A percentile compares a stretch with the other conserved stretches of the same genome.
phyloP scores from a whole-genome alignment of 37 sponge, comb jelly and placozoan genomes.

The Beroe forskalii region DNA sequence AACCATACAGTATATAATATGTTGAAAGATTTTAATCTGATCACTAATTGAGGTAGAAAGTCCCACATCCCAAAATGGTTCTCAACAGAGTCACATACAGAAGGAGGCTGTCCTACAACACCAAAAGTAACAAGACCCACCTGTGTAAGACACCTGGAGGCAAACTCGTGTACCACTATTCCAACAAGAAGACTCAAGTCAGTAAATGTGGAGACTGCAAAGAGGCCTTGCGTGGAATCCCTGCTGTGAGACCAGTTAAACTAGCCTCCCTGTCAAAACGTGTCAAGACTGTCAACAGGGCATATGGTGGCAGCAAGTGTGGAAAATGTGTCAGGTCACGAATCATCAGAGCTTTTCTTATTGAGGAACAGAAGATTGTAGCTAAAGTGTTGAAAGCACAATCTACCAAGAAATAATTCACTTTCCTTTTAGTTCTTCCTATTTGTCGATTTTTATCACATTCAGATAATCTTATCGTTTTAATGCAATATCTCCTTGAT shows the following conservation, averaged over 20 bases:
- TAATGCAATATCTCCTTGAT: too few relatives aligned
- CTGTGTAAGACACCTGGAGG: slow-evolving; percentile 86
- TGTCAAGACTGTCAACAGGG: slow-evolving; percentile 80
- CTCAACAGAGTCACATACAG: slow-evolving; percentile 77
- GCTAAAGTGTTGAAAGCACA: slow-evolving; percentile 74
- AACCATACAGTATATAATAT: too few relatives aligned
- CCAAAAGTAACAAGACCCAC: slow-evolving; percentile 77
- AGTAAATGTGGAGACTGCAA: slow-evolving; percentile 81
- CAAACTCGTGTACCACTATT: slow-evolving; percentile 82
- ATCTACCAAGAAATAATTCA: background rate
- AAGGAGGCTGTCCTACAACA: slow-evolving; percentile 88
- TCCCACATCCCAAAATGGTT: slow-evolving; percentile 19
- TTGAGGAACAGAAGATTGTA: slow-evolving; percentile 95
- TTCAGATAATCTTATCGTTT: too few relatives aligned
- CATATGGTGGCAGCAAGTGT: slow-evolving; percentile 82
- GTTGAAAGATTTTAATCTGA: too few relatives aligned
- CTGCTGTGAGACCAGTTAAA: slow-evolving; percentile 80
- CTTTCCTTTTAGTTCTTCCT: background rate
- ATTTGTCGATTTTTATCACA: background rate
- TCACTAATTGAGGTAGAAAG: too few relatives aligned
- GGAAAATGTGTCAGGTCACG: slow-evolving; percentile 78
- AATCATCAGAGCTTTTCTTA: slow-evolving; percentile 91
- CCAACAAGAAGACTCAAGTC: slow-evolving; percentile 77
- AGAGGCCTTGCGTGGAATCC: slow-evolving; percentile 73
- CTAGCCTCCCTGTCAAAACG: slow-evolving; percentile 75